phyloP scores from a whole-genome alignment of 1,140 invertebrate genomes.

The Heliconius congener region DNA sequence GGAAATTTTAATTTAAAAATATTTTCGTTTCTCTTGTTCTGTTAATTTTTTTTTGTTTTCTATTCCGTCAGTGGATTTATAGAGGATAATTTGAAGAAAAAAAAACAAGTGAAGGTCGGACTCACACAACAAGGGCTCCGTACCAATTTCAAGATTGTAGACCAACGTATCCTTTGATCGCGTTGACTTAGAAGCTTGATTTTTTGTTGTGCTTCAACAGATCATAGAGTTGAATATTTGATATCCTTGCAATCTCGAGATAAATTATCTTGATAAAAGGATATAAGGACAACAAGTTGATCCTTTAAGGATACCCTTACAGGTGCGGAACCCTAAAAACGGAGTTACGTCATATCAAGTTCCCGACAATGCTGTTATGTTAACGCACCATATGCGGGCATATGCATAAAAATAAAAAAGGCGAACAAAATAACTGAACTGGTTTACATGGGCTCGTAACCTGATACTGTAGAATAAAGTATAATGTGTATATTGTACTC shows the following conservation, averaged over 20 bases:
- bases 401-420: background rate
- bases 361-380: background rate
- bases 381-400: background rate
- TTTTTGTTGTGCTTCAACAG: no score
- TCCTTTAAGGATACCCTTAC: background rate
- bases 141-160: no score
- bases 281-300: background rate
- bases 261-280: background rate
- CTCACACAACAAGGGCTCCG: no score
- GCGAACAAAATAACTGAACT: background rate
- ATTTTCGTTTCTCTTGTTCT: no score
- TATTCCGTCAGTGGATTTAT: background rate
- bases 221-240: no score
- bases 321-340: background rate
- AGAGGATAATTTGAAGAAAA: background rate
- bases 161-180: no score
- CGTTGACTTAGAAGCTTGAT: no score
- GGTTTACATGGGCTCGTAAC: background rate
- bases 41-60: background rate
- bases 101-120: background rate
- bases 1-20: no score
- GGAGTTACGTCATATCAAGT: background rate
- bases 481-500: background rate
- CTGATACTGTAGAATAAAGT: background rate
- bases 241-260: no score